Conservation (phyloP, 1,140 invertebrate genomes). For the Ectropis grisescens region DNA sequence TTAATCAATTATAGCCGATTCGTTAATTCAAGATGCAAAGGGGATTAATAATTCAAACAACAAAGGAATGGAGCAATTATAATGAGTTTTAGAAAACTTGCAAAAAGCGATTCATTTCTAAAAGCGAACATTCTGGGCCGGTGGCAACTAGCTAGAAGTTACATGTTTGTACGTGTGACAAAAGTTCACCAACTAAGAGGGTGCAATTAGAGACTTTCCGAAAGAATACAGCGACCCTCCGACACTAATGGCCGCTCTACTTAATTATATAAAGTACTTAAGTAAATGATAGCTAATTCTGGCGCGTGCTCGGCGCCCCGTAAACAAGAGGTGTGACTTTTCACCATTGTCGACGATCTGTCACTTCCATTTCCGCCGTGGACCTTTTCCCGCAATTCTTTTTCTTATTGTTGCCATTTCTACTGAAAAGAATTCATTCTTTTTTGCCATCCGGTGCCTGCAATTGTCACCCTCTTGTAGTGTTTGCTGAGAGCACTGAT, state of each 20-base stretch:
- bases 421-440: constrained; percentile 55
- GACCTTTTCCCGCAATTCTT: constrained; percentile 43
- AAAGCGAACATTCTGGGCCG: no score
- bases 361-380: constrained; percentile 57
- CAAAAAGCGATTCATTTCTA: no score
- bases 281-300: constrained; percentile 67
- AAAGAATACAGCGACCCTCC: constrained; percentile 31
- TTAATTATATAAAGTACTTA: constrained; percentile 68
- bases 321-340: constrained; percentile 67
- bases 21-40: constrained; percentile 57
- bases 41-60: constrained; percentile 38
- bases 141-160: no score
- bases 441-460: constrained; percentile 39
- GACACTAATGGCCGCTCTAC: constrained; percentile 42
- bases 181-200: constrained; percentile 22
- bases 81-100: no score
- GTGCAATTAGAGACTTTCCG: constrained; percentile 30
- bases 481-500: constrained; percentile 56
- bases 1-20: constrained; percentile 69
- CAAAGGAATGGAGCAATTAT: no score
- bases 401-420: constrained; percentile 55
- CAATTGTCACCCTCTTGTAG: constrained; percentile 55
- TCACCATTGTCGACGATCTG: constrained; percentile 61
- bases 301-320: constrained; percentile 33
- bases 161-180: no score